These are phyloP conservation scores for Netelia melanura DNA, from an alignment of 2,888 invertebrate species.

Conservation along the genomic window DNA sequence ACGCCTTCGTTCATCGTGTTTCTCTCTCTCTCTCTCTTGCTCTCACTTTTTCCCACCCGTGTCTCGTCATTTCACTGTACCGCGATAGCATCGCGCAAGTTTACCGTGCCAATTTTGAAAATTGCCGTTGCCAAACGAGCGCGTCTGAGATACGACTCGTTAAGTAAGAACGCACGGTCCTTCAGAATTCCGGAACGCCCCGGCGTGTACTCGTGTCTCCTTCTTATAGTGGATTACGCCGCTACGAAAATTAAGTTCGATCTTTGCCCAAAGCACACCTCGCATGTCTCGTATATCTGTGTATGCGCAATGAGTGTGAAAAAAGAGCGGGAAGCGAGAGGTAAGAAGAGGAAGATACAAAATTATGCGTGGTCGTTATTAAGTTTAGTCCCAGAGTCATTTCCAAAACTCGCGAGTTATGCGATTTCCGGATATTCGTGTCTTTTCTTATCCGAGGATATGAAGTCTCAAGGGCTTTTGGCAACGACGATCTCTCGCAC, in stretches of 20 bases:
- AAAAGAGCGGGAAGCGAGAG: constrained; percentile 14
- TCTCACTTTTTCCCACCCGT: constrained; percentile 14
- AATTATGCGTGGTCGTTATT: constrained; percentile 39
- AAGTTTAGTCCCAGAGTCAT: constrained; percentile 49
- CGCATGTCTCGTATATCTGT: not conserved
- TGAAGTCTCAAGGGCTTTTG: constrained; percentile 54
- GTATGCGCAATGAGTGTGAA: not conserved
- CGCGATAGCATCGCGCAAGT: constrained; percentile 59
- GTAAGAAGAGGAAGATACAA: not conserved
- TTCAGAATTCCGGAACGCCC: constrained; percentile 70
- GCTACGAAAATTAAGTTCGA: constrained; percentile 62
- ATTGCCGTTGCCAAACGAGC: constrained; percentile 75
- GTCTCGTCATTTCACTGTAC: constrained; percentile 22
- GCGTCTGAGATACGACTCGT: constrained; percentile 77
- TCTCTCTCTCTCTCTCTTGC: constrained; percentile 20
- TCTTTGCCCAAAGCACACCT: constrained; percentile 50
- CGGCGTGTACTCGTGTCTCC: constrained; percentile 48
- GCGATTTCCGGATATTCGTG: constrained; percentile 54
- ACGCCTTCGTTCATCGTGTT: constrained; percentile 58
- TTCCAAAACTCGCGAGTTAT: constrained; percentile 51
- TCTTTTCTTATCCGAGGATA: constrained; percentile 31
- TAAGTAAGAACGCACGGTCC: constrained; percentile 75
- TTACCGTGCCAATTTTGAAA: constrained; percentile 78
- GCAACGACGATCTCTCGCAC: constrained; percentile 46
- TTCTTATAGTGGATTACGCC: constrained; percentile 69